Conservation (phyloP, 2,797 vertebrate genomes). For the Gymnothorax reevesii region DNA sequence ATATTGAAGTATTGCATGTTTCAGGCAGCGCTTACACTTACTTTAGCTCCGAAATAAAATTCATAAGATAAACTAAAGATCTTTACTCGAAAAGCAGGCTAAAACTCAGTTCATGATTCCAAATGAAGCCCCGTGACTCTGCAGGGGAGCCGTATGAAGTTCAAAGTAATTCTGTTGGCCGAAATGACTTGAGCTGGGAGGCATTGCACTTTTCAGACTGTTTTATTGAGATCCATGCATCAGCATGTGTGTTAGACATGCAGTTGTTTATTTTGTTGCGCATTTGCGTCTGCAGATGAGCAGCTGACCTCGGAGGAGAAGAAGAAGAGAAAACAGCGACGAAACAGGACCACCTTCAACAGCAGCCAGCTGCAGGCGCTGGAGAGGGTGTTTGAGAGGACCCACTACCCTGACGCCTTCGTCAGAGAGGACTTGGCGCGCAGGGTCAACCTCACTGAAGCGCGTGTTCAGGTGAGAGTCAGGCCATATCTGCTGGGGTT, state of each 20-base stretch:
- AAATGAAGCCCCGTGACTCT: too few species aligned
- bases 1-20: neutral
- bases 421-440: slow-evolving; percentile 95
- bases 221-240: too few species aligned
- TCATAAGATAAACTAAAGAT: neutral
- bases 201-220: too few species aligned
- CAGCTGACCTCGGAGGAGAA: slow-evolving; percentile 96
- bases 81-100: neutral
- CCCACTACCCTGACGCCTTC: slow-evolving; percentile 96
- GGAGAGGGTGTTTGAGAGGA: slow-evolving; percentile 98
- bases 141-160: too few species aligned
- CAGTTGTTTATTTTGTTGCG: neutral
- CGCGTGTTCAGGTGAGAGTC: slow-evolving; percentile 86
- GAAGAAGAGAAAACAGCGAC: slow-evolving; percentile 95
- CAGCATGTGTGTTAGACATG: neutral
- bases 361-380: slow-evolving; percentile 94
- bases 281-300: slow-evolving; percentile 75
- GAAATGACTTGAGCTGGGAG: too few species aligned
- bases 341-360: slow-evolving; percentile 94
- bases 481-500: neutral
- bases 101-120: too few species aligned
- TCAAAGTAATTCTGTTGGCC: too few species aligned
- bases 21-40: neutral
- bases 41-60: neutral
- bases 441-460: slow-evolving; percentile 96